These are phyloP conservation scores for Cyanistes caeruleus DNA, from an alignment of 2,113 vertebrate genomes.

Conservation along the genomic window DNA sequence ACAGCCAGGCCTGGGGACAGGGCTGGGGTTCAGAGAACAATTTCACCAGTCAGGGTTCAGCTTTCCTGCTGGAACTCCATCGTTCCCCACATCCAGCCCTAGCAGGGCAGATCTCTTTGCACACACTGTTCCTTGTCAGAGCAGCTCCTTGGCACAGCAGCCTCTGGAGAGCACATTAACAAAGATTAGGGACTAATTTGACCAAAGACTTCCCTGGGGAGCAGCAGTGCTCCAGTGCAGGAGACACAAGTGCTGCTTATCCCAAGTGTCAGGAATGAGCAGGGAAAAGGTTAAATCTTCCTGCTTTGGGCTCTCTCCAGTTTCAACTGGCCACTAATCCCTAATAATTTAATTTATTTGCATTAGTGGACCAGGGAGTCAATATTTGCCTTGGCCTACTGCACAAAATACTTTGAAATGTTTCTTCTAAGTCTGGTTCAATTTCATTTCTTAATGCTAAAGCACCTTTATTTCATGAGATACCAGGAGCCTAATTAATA, in stretches of 20 bases:
- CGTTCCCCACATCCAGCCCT: background rate
- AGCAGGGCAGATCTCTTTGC: background rate
- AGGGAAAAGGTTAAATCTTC: background rate
- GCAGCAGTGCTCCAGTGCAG: background rate
- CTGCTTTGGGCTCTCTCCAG: background rate
- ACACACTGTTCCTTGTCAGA: background rate
- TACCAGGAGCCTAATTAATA: background rate
- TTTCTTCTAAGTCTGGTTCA: background rate
- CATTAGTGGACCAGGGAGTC: background rate
- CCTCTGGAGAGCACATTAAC: background rate
- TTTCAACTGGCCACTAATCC: background rate
- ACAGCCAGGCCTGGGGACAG: background rate
- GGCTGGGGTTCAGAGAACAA: rapidly evolving
- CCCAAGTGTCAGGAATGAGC: background rate
- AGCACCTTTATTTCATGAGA: background rate
- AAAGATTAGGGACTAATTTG: slow-evolving; percentile 47
- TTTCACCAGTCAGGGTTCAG: background rate
- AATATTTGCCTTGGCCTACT: background rate
- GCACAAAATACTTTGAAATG: background rate
- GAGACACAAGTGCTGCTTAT: background rate
- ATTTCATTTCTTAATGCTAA: background rate
- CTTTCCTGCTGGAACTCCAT: background rate
- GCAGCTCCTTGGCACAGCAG: background rate
- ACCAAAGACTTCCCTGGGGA: slow-evolving; percentile 4
- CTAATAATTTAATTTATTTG: slow-evolving; percentile 14